Percentiles rank a stretch among this genome's conserved stretches.
Conservation (phyloP, 30 jellyfish, hydroid and myxozoan species). For the Aurelia sp. region DNA sequence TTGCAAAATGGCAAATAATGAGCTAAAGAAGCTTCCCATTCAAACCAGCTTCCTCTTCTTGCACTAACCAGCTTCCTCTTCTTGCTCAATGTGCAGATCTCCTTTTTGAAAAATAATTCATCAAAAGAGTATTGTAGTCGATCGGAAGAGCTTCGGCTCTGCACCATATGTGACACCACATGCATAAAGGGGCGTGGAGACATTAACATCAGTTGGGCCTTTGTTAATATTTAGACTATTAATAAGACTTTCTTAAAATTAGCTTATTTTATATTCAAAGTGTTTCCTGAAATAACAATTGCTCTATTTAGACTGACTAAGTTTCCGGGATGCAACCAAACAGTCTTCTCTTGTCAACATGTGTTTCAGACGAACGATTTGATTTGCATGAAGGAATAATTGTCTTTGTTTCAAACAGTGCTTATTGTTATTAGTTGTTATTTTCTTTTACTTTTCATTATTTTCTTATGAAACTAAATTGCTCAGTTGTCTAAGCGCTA, state of each 20-base stretch:
- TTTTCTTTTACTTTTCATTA: background rate
- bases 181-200: background rate
- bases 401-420: background rate
- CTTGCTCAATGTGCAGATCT: too few species aligned
- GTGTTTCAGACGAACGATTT: background rate
- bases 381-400: background rate
- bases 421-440: background rate
- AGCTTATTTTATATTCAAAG: constrained; percentile 15
- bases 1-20: too few species aligned
- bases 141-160: too few species aligned
- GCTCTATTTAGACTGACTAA: constrained; percentile 7
- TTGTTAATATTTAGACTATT: constrained; percentile 6
- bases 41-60: too few species aligned
- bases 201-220: constrained; percentile 2
- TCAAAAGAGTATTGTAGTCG: too few species aligned
- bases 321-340: constrained; percentile 31
- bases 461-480: background rate
- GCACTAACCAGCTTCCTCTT: too few species aligned
- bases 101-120: too few species aligned
- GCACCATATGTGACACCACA: too few species aligned
- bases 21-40: too few species aligned
- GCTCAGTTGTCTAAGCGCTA: background rate
- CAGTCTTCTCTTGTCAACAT: constrained; percentile 1
- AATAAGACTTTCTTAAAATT: background rate
- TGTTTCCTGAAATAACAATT: constrained; percentile 24